Conservation (phyloP, 2,113 vertebrate genomes). For the Monarcha castaneiventris region DNA sequence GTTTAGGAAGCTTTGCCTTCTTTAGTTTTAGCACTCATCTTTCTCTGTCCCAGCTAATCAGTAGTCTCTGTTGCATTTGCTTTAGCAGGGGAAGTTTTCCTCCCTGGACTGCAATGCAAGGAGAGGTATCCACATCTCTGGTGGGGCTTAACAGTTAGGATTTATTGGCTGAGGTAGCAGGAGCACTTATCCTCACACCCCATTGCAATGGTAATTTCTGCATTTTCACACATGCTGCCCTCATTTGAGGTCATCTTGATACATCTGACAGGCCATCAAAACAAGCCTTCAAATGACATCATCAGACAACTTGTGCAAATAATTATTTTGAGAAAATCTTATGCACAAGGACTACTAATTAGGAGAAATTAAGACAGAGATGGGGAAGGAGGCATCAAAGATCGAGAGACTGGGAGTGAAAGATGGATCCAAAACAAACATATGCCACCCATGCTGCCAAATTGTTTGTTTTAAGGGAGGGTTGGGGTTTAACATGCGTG, state of each 20-base stretch:
- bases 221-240: not conserved
- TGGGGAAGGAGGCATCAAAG: not conserved
- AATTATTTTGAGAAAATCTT: not conserved
- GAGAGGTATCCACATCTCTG: not conserved
- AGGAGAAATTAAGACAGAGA: not conserved
- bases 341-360: not conserved
- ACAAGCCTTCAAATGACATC: not conserved
- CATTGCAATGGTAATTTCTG: not conserved
- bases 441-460: not conserved
- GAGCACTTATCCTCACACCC: not conserved
- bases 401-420: not conserved
- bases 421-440: not conserved
- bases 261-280: not conserved
- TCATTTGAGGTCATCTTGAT: not conserved
- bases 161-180: not conserved
- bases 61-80: not conserved
- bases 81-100: not conserved
- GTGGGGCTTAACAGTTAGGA: accelerated
- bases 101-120: not conserved
- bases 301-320: not conserved
- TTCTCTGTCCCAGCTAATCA: not conserved
- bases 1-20: not conserved
- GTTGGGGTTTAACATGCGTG: not conserved
- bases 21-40: not conserved
- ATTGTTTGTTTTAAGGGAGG: not conserved